Evolutionary conservation across 30 jellyfish, hydroid and myxozoan genomes (phyloP).

Genomic region (Mastigias papua): DNA sequence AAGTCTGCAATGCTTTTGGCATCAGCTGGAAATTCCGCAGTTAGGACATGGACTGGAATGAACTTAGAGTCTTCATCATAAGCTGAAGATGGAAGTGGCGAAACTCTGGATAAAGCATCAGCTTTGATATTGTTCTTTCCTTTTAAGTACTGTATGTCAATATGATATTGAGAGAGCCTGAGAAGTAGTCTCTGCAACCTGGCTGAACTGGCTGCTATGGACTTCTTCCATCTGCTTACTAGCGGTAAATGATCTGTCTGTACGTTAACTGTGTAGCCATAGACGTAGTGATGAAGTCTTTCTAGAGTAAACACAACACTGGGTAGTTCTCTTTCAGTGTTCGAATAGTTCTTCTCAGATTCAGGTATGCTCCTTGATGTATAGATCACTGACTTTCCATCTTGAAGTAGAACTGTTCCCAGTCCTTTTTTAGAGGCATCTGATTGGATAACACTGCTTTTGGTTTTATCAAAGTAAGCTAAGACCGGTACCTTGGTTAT

Average conservation of each 20-base stretch:
- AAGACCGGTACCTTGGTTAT: constrained; percentile 32
- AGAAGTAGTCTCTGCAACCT: constrained; percentile 1
- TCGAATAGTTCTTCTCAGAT: constrained; percentile 41
- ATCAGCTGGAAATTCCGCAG: constrained; percentile 14
- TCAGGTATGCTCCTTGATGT: constrained; percentile 45
- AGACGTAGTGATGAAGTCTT: constrained; percentile 34
- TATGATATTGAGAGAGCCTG: not conserved
- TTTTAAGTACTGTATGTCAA: not conserved
- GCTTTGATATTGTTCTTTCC: constrained; percentile 8
- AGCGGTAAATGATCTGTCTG: constrained; percentile 38
- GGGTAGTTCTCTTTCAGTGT: not conserved
- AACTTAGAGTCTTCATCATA: constrained; percentile 5
- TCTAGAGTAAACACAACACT: constrained; percentile 16
- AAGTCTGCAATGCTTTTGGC: constrained; percentile 12
- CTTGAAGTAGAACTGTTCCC: constrained; percentile 44
- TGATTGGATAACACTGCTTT: constrained; percentile 33
- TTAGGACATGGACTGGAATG: constrained; percentile 10
- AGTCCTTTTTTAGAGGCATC: constrained; percentile 59
- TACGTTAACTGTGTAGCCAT: constrained; percentile 27
- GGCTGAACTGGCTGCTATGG: not conserved
- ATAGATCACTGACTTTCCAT: constrained; percentile 61
- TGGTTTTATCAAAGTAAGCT: constrained; percentile 36
- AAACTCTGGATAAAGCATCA: constrained; percentile 33
- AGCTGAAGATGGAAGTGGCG: constrained; percentile 1
- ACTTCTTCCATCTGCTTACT: constrained; percentile 13